Base-by-base conservation (phyloP, 2,888 invertebrate species). In the Boloria euphrosyne region DNA sequence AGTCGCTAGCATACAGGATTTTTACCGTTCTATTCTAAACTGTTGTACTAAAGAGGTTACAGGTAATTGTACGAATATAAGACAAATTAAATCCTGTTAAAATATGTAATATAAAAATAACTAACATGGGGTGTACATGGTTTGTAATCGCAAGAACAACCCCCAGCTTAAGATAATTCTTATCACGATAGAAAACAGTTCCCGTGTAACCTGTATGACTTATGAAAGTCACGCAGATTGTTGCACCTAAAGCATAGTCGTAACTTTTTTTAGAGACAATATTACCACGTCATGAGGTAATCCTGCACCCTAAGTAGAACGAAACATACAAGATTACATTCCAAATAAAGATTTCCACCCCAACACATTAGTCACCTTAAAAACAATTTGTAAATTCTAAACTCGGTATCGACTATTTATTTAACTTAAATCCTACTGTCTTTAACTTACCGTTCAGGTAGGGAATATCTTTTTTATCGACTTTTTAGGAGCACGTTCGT, bases 341-440 rank as follows among this genome's bases (percentile, higher is more conserved):
- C 66, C 63, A 72, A 75, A 75, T 69, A 71, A 73, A 74, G 66
- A 68, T 66, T 58, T 54, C 59, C 31, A 70, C 68, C 70, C 67
- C 70, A 70, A 73, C 71, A 73, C 68, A 63, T 74, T 74, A 74
- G 71, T 71, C 72, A 74, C 67, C 70, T 74, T 71, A 76, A 77
- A 77, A 75, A 76, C 77, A 76, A 78, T 78, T 77, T 76, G 76
- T 74, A 71, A 74, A 68, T 65, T 66, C 62, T 70, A 73, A 73
- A 65, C 65, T 69, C 70, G 68, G 69, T 55, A 67, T 68, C 68
- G 63, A 67, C 71, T 85, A 78, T 86, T 87, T 87, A 80, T 81
- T 79, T 82, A 86, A 85, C 83, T 81, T 82, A 78, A 81, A 78
- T 79, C 79, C 80, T 78, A 75, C 79, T 78, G 79, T 80, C 78